Conservation (phyloP, 2,797 vertebrate species). For the Tapirus indicus region DNA sequence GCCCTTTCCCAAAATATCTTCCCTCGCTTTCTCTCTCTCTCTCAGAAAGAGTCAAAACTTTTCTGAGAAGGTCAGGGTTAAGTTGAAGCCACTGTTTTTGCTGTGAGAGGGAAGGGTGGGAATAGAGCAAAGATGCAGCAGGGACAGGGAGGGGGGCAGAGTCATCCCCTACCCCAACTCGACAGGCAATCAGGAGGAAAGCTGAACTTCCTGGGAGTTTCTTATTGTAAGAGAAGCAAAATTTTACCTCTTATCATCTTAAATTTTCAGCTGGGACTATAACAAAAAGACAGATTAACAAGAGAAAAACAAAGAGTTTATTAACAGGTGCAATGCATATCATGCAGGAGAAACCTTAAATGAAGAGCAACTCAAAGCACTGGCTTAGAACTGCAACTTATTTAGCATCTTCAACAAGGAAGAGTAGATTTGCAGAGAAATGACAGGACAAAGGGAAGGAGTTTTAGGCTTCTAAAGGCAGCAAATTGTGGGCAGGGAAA, state of each 20-base stretch:
- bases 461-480: neutral
- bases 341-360: neutral
- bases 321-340: neutral
- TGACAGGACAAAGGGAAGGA: neutral
- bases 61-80: too few species aligned
- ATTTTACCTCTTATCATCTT: neutral
- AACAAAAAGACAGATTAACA: neutral
- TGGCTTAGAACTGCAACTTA: neutral
- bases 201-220: too few species aligned
- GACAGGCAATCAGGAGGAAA: too few species aligned
- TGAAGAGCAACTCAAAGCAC: neutral
- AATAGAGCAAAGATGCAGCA: too few species aligned
- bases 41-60: too few species aligned
- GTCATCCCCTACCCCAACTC: too few species aligned
- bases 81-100: too few species aligned
- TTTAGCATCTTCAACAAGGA: neutral
- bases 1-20: too few species aligned
- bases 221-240: neutral
- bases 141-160: too few species aligned
- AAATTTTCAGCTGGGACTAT: neutral
- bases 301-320: neutral
- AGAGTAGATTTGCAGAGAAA: neutral
- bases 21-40: too few species aligned
- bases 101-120: too few species aligned
- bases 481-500: neutral